A percentile compares a stretch with the other conserved stretches of the same genome.
These are phyloP conservation scores for Aulostomus chinensis DNA, from an alignment of 2,797 vertebrate species.

Conservation along the genomic window DNA sequence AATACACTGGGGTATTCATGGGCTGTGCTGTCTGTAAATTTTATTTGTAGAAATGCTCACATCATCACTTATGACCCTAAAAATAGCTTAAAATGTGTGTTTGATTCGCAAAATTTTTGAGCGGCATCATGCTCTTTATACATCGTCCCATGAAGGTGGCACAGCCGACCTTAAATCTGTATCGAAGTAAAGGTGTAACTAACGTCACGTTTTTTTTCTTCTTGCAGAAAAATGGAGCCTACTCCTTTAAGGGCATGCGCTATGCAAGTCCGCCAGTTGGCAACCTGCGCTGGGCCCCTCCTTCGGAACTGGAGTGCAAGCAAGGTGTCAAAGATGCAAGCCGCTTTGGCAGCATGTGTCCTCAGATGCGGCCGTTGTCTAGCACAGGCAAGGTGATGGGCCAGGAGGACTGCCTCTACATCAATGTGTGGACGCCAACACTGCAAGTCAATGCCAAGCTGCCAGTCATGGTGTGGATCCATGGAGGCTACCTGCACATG, in stretches of 20 bases:
- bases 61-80: too few species aligned
- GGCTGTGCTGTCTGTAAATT: too few species aligned
- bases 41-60: too few species aligned
- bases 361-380: conserved; percentile 68
- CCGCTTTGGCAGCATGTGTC: conserved; percentile 69
- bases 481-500: conserved; percentile 77
- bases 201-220: neutral
- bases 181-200: too few species aligned
- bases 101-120: too few species aligned
- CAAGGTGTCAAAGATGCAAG: conserved; percentile 52
- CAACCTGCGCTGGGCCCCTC: conserved; percentile 76
- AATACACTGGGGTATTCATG: too few species aligned
- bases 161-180: too few species aligned
- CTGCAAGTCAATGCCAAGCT: conserved; percentile 56
- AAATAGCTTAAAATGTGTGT: too few species aligned
- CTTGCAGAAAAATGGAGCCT: conserved; percentile 66
- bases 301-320: conserved; percentile 49
- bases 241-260: conserved; percentile 81
- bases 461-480: conserved; percentile 84
- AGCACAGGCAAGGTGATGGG: conserved; percentile 59
- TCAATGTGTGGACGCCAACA: conserved; percentile 82
- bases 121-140: too few species aligned
- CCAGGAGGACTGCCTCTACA: conserved; percentile 80
- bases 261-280: conserved; percentile 77
- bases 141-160: too few species aligned